Conservation (phyloP, 2,888 invertebrate species). For the Parnassius orleans region DNA sequence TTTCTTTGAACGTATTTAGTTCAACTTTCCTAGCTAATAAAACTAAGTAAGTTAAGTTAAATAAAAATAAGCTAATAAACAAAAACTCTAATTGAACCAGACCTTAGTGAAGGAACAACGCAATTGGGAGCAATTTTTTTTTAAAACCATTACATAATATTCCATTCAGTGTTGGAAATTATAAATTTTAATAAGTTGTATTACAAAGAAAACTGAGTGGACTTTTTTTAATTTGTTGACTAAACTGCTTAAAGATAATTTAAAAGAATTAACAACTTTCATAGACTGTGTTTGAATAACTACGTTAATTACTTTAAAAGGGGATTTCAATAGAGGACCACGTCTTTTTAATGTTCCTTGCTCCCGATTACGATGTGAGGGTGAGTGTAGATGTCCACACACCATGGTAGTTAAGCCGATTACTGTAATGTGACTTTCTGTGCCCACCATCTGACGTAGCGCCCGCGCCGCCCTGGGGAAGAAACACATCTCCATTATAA, state of each 20-base stretch:
- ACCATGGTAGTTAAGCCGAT: constrained; percentile 86
- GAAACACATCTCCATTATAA: constrained; percentile 37
- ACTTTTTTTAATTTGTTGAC: no score
- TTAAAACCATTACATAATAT: neutral
- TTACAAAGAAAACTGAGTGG: no score
- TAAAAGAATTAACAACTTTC: no score
- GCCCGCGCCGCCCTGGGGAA: constrained; percentile 68
- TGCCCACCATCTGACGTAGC: constrained; percentile 83
- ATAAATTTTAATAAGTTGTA: no score
- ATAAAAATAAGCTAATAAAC: no score
- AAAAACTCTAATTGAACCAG: constrained; percentile 9
- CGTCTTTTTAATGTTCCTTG: constrained; percentile 18
- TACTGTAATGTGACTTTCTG: constrained; percentile 88
- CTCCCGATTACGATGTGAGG: constrained; percentile 30
- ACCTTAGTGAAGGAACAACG: constrained; percentile 2
- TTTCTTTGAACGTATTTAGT: no score
- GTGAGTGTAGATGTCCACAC: constrained; percentile 67
- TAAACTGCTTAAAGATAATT: no score
- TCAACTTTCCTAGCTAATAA: no score
- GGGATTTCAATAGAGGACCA: no score
- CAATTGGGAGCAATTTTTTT: constrained; percentile 14
- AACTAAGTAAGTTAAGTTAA: no score
- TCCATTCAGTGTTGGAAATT: neutral
- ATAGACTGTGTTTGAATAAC: no score
- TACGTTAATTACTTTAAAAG: no score